A percentile compares a stretch with the other conserved stretches of the same genome.
These are phyloP conservation scores for Axinella damicornis DNA, from an alignment of 37 sponge, comb jelly and placozoan species.

Conservation along the genomic window DNA sequence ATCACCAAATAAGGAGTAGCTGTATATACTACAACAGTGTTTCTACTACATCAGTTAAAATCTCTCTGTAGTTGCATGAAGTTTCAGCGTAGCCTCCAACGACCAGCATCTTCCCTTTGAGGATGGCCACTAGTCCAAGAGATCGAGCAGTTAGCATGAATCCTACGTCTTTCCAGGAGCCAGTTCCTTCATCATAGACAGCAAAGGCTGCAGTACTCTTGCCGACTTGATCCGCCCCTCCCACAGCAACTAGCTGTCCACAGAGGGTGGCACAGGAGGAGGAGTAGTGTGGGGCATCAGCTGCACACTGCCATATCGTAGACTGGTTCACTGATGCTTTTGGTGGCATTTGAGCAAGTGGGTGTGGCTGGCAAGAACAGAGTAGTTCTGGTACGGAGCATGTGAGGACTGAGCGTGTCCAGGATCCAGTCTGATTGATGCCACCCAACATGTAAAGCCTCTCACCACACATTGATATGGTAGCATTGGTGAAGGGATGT, in stretches of 20 bases:
- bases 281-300: not conserved
- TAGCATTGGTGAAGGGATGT: not conserved
- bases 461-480: not conserved
- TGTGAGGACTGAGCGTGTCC: not conserved
- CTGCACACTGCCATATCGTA: not conserved
- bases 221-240: too few species aligned
- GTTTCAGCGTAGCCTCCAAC: not conserved
- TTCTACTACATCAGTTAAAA: too few species aligned
- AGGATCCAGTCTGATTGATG: not conserved
- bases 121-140: too few species aligned
- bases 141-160: too few species aligned
- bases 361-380: not conserved
- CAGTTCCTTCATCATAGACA: too few species aligned
- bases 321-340: not conserved
- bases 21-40: not conserved
- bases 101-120: not conserved
- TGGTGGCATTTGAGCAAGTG: not conserved
- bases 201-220: too few species aligned
- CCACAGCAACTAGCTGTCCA: not conserved
- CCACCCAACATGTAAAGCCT: conserved; percentile 1
- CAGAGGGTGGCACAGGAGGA: not conserved
- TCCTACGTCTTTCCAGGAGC: too few species aligned
- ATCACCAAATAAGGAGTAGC: too few species aligned
- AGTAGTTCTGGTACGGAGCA: conserved; percentile 4
- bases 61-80: too few species aligned